Evolutionary conservation across 2,797 vertebrate species (phyloP).

Genomic region (Lepus townsendii): DNA sequence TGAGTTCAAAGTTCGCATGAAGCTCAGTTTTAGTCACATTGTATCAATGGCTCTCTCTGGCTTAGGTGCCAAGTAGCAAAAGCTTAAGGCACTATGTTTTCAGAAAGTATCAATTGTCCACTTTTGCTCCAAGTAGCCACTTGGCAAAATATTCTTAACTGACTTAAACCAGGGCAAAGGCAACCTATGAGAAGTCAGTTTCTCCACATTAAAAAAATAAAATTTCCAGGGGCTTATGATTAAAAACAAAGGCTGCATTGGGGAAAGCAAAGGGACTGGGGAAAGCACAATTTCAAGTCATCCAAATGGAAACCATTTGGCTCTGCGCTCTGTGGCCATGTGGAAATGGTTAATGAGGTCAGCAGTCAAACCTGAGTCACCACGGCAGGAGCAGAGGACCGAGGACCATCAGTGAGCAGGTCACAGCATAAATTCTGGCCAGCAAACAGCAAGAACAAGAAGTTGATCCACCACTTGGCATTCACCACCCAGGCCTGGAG

Average conservation of each 20-base stretch:
- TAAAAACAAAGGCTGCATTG: conserved; percentile 48
- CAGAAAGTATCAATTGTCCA: conserved; percentile 1
- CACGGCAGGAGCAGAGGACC: neutral
- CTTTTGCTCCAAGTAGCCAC: conserved; percentile 17
- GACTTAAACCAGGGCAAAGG: neutral
- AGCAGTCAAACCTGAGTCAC: neutral
- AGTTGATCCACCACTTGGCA: neutral
- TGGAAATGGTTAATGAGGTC: conserved; percentile 44
- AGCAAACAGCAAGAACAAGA: conserved; percentile 2
- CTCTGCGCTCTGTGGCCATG: conserved; percentile 12
- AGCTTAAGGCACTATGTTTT: neutral
- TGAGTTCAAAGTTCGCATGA: neutral
- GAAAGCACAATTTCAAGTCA: neutral
- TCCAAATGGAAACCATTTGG: conserved; percentile 7
- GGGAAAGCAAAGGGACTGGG: neutral
- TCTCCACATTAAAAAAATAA: conserved; percentile 50
- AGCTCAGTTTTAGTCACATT: neutral
- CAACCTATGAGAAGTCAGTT: neutral
- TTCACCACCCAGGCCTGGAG: neutral
- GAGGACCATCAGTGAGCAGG: neutral
- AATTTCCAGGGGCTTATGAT: conserved; percentile 31
- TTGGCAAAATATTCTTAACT: conserved; percentile 19
- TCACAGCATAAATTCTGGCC: neutral
- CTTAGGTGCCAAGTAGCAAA: conserved; percentile 16
- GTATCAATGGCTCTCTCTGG: neutral